These are phyloP conservation scores for Gnathochromis pfefferi DNA, from an alignment of 2,113 vertebrate species.

Conservation along the genomic window DNA sequence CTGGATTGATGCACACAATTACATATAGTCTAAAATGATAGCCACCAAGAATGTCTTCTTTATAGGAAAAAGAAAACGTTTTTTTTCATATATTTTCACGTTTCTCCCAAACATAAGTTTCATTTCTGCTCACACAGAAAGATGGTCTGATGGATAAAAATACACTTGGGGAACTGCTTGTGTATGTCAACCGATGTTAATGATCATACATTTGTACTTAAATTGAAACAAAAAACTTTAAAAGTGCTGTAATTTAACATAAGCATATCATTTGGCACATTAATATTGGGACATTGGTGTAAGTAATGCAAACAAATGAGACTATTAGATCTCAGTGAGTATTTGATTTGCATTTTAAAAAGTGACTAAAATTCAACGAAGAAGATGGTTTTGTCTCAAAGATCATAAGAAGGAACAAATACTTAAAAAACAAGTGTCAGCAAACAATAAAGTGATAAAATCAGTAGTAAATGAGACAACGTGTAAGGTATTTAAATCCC, in stretches of 20 bases:
- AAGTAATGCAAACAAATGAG: slow-evolving; percentile 30
- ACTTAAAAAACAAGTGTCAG: background rate
- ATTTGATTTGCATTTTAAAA: slow-evolving; percentile 8
- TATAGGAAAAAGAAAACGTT: background rate
- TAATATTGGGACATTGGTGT: background rate
- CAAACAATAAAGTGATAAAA: background rate
- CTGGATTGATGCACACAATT: background rate
- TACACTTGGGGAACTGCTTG: background rate
- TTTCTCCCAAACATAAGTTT: background rate
- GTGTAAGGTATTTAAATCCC: background rate
- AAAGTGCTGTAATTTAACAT: background rate
- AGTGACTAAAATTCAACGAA: background rate
- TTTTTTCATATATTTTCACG: background rate
- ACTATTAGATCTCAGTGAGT: background rate
- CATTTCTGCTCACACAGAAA: background rate
- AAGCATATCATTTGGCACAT: background rate
- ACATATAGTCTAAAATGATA: background rate
- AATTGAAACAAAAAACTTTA: background rate
- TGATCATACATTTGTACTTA: background rate
- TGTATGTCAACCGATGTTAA: background rate
- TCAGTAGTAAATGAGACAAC: background rate
- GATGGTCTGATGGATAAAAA: background rate
- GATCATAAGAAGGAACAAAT: background rate
- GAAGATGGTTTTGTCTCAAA: background rate
- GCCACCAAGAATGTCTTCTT: background rate